Evolutionary conservation across 2,888 invertebrate genomes (phyloP).

Genomic region (Sarcophaga carnaria): DNA sequence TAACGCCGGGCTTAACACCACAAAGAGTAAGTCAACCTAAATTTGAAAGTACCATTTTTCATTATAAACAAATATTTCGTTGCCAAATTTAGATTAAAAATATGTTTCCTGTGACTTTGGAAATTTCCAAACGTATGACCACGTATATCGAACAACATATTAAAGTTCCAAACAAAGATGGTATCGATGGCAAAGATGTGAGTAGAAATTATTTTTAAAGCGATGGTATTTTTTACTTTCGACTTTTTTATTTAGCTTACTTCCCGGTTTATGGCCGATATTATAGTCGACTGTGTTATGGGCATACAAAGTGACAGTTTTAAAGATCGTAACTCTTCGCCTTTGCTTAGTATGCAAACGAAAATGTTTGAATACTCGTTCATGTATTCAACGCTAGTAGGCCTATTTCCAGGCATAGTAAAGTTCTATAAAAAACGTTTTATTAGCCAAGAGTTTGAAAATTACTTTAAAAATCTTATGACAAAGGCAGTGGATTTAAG

Average conservation of each 20-base stretch:
- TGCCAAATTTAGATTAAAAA: conserved; percentile 77
- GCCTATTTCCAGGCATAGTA: conserved; percentile 75
- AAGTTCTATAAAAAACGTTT: conserved; percentile 72
- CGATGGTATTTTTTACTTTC: background rate
- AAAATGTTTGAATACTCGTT: conserved; percentile 51
- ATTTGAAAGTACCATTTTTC: background rate
- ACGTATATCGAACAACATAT: conserved; percentile 79
- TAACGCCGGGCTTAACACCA: conserved; percentile 83
- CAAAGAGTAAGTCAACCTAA: conserved; percentile 79
- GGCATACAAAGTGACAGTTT: conserved; percentile 81
- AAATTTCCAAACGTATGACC: conserved; percentile 80
- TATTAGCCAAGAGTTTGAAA: conserved; percentile 84
- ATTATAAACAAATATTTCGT: too few relatives aligned
- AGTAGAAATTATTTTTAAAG: background rate
- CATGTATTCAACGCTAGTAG: conserved; percentile 63
- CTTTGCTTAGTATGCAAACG: conserved; percentile 39
- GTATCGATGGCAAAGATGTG: conserved; percentile 81
- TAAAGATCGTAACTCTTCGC: conserved; percentile 26
- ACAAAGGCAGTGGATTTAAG: conserved; percentile 73
- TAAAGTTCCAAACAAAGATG: conserved; percentile 74
- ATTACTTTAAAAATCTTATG: conserved; percentile 75
- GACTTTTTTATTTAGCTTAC: conserved; percentile 72
- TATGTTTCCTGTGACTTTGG: conserved; percentile 82
- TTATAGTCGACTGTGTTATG: conserved; percentile 81
- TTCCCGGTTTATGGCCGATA: conserved; percentile 80